Conservation (phyloP, 2,113 vertebrate genomes). For the Mesembrinibis cayennensis region DNA sequence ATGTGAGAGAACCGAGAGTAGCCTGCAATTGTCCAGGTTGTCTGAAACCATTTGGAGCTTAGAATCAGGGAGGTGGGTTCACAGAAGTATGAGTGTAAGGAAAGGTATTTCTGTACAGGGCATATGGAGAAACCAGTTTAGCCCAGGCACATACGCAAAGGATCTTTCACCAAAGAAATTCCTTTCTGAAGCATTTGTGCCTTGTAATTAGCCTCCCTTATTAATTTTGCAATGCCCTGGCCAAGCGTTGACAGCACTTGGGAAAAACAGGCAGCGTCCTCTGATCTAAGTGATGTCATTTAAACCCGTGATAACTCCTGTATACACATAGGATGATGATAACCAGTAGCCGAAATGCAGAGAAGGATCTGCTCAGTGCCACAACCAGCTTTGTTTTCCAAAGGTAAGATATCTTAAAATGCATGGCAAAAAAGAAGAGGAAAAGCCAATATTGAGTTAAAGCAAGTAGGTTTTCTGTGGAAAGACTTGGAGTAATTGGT, state of each 20-base stretch:
- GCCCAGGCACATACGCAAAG: neutral
- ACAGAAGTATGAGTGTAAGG: neutral
- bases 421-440: neutral
- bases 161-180: neutral
- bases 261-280: neutral
- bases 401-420: neutral
- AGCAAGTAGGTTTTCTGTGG: neutral
- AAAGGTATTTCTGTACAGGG: neutral
- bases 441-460: neutral
- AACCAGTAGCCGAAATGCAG: neutral
- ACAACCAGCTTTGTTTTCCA: neutral
- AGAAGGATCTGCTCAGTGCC: neutral
- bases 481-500: neutral
- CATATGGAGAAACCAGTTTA: neutral
- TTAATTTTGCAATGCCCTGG: neutral
- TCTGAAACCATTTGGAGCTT: neutral
- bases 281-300: neutral
- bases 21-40: neutral
- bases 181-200: neutral
- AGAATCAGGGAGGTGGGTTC: neutral
- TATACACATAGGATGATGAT: rapidly evolving
- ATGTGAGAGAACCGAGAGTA: neutral
- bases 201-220: neutral
- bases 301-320: neutral
- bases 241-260: neutral